Percentiles rank a stretch among this genome's conserved stretches.
Evolutionary conservation across 64 coral and sea anemone genomes (phyloP).

Genomic region (Montipora capricornis): DNA sequence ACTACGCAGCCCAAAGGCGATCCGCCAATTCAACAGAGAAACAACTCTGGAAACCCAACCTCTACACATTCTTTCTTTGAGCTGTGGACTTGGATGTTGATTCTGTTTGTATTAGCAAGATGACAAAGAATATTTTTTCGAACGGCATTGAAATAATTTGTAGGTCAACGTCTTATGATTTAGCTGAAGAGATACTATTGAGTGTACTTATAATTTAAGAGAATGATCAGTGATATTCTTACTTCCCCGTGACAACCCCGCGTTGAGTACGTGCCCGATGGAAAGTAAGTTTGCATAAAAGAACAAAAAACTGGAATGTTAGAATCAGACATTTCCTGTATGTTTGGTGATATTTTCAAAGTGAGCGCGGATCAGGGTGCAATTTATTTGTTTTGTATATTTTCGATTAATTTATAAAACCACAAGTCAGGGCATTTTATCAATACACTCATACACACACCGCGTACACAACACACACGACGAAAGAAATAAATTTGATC

Average conservation of each 20-base stretch:
- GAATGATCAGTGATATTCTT: not conserved
- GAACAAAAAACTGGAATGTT: constrained; percentile 9
- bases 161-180: not conserved
- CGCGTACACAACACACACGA: constrained; percentile 15
- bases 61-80: not conserved
- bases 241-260: not conserved
- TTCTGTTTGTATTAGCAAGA: constrained; percentile 20
- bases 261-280: not conserved
- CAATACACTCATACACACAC: not conserved
- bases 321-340: constrained; percentile 40
- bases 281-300: constrained; percentile 17
- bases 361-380: constrained; percentile 18
- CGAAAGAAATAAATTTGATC: constrained; percentile 21
- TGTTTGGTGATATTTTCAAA: constrained; percentile 29
- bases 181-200: constrained; percentile 12
- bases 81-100: not conserved
- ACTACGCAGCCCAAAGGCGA: constrained; percentile 17
- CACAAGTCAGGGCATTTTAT: constrained; percentile 23
- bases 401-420: constrained; percentile 57
- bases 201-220: constrained; percentile 27
- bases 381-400: constrained; percentile 49
- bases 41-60: not conserved
- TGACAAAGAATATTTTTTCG: not conserved
- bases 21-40: not conserved
- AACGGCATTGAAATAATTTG: not conserved